Conservation (phyloP, 1,140 invertebrate genomes). For the Patella vulgata region DNA sequence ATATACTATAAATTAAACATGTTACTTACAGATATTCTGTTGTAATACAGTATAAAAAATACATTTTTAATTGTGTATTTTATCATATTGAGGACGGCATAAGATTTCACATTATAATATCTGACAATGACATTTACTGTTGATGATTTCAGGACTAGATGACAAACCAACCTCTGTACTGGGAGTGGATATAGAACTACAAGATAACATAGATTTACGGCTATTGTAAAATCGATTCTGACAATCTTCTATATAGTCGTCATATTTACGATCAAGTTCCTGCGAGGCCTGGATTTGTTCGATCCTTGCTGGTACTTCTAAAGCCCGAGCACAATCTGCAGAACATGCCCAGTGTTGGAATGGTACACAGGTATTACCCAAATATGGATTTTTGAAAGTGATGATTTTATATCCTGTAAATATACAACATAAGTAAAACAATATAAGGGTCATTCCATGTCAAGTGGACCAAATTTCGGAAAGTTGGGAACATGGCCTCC, state of each 20-base stretch:
- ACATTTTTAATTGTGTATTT: no score
- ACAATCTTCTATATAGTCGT: constrained; percentile 61
- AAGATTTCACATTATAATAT: no score
- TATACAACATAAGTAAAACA: constrained; percentile 4
- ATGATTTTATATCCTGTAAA: constrained; percentile 69
- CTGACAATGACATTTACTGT: no score
- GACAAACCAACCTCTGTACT: no score
- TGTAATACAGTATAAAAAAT: no score
- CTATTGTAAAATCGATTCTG: constrained; percentile 42
- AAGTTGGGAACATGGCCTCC: no score
- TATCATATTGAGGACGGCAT: no score
- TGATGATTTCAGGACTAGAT: no score
- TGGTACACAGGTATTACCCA: constrained; percentile 71
- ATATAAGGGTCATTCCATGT: no score
- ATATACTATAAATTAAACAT: no score
- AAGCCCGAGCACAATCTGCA: constrained; percentile 65
- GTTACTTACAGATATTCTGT: no score
- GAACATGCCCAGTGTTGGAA: constrained; percentile 71
- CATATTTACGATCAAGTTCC: constrained; percentile 63
- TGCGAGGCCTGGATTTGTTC: constrained; percentile 65
- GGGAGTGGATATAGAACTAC: constrained; percentile 12
- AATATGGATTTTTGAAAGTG: constrained; percentile 70
- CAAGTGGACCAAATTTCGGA: no score
- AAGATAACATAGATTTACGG: constrained; percentile 24
- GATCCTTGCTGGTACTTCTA: constrained; percentile 68